Evolutionary conservation across 2,113 vertebrate genomes (phyloP).

Genomic region (Pelecanus crispus): DNA sequence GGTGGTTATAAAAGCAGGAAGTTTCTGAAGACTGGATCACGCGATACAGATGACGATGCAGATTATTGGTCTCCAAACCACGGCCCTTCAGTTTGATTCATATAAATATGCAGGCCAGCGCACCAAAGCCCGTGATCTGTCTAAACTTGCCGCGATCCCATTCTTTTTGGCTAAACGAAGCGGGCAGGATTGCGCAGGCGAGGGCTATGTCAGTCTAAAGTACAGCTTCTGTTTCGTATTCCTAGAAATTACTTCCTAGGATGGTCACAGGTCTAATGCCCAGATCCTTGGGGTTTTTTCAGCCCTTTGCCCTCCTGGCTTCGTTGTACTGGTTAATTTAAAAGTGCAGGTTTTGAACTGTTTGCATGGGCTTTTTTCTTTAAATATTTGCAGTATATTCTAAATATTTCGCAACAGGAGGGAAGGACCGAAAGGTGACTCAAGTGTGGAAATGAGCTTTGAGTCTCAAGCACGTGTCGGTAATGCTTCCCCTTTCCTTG

Average conservation of each 20-base stretch:
- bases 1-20: background rate
- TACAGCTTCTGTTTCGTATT: background rate
- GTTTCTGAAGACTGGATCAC: background rate
- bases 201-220: background rate
- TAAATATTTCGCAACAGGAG: conserved; percentile 47
- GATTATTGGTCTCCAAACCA: background rate
- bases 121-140: background rate
- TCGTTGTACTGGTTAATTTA: background rate
- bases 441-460: background rate
- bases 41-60: rapidly evolving
- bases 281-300: background rate
- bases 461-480: background rate
- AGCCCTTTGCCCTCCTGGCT: conserved; percentile 15
- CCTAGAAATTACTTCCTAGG: background rate
- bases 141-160: background rate
- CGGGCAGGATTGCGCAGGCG: rapidly evolving
- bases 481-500: background rate
- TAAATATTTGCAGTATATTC: conserved; percentile 50
- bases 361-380: conserved; percentile 5
- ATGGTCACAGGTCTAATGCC: background rate
- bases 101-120: background rate
- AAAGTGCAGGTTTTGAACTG: background rate
- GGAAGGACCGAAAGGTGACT: conserved; percentile 4
- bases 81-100: background rate
- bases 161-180: background rate